These are phyloP conservation scores for Potorous gilbertii DNA, from an alignment of 2,797 vertebrate genomes.

Conservation along the genomic window DNA sequence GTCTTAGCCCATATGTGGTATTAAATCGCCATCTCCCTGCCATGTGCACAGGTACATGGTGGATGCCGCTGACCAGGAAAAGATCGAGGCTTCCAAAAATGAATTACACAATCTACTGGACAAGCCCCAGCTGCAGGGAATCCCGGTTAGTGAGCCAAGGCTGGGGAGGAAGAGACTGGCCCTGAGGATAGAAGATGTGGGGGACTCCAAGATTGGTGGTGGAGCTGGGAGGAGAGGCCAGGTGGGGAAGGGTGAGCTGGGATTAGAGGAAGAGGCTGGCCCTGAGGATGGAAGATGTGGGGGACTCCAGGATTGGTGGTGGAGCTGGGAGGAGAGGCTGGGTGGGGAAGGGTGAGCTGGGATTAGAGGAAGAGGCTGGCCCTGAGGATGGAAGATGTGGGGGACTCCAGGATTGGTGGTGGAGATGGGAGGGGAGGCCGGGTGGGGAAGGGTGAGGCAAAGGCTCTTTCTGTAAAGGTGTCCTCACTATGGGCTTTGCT, in stretches of 20 bases:
- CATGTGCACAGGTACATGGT: slow-evolving; percentile 90
- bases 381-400: not conserved
- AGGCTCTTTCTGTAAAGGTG: not conserved
- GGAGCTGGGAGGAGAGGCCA: not conserved
- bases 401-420: not conserved
- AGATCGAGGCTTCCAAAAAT: slow-evolving; percentile 94
- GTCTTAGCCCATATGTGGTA: not conserved
- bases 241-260: not conserved
- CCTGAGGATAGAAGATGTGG: not conserved
- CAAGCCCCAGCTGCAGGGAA: slow-evolving; percentile 92
- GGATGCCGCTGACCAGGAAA: slow-evolving; percentile 92
- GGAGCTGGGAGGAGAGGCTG: not conserved
- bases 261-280: too few species aligned
- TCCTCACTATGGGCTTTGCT: not conserved
- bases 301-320: not conserved
- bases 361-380: too few species aligned
- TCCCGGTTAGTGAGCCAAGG: slow-evolving; percentile 83
- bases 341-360: not conserved
- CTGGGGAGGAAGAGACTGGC: not conserved
- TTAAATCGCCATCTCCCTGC: not conserved
- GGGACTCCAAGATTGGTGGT: not conserved
- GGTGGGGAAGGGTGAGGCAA: not conserved
- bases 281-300: not conserved
- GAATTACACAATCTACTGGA: slow-evolving; percentile 93
- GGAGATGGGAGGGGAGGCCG: not conserved